Evolutionary conservation across 2,113 vertebrate genomes (phyloP).

Genomic region (Otis tarda): DNA sequence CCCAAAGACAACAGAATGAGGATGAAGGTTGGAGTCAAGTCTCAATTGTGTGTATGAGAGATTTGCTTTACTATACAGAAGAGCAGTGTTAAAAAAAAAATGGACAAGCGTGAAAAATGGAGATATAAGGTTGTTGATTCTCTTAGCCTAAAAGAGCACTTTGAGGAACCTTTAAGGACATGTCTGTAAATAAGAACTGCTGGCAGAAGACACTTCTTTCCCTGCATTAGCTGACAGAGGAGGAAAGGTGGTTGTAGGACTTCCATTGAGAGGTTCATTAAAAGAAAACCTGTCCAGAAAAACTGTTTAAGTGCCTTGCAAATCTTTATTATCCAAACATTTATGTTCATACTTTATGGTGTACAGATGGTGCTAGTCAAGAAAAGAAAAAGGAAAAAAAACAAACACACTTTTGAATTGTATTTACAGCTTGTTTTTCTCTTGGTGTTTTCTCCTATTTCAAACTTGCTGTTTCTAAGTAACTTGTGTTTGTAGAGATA

Average conservation of each 20-base stretch:
- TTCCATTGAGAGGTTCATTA: constrained; percentile 59
- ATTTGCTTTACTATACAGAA: constrained; percentile 39
- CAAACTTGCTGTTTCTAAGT: constrained; percentile 84
- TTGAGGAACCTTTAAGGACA: constrained; percentile 77
- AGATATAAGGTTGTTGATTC: constrained; percentile 63
- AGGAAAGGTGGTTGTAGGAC: constrained; percentile 54
- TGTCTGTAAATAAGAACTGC: constrained; percentile 77
- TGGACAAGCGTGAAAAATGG: constrained; percentile 28
- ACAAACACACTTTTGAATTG: constrained; percentile 70
- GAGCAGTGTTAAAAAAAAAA: not conserved
- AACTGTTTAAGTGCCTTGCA: constrained; percentile 96
- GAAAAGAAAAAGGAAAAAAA: constrained; percentile 68
- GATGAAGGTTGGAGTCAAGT: constrained; percentile 79
- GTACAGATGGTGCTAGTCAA: constrained; percentile 91
- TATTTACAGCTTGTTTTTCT: constrained; percentile 81
- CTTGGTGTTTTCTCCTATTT: constrained; percentile 81
- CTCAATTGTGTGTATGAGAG: constrained; percentile 57
- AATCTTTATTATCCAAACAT: constrained; percentile 86
- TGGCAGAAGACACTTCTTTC: constrained; percentile 64
- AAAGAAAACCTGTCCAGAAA: constrained; percentile 70
- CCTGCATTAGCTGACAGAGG: constrained; percentile 39
- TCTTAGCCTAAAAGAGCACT: constrained; percentile 83
- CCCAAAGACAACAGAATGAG: constrained; percentile 73
- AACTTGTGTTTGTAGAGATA: constrained; percentile 88
- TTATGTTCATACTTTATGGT: constrained; percentile 83